Evolutionary conservation across 1,140 invertebrate genomes (phyloP), one percentile per base, ranked within the genome.

Genomic region (Drosophila arizonae): DNA sequence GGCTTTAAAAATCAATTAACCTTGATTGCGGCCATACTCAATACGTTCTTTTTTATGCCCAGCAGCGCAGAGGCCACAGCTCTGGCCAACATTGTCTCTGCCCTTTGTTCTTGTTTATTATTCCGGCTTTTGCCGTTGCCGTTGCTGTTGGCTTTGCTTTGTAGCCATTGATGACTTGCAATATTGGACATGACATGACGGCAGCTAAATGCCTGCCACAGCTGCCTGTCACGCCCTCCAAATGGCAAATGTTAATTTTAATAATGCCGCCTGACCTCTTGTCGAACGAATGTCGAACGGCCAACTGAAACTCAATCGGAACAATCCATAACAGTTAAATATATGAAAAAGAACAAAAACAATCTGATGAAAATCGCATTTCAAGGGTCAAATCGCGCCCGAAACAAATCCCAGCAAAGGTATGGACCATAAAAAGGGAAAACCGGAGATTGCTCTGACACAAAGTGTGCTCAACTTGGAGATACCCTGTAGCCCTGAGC

Each of bases 1-100:
- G 69, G 85, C 79, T 84, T 90, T 85, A 88, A 90, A 90, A 90
- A 90, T 90, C 88, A 90, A 90, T 90, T 90, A 90, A 90, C 88
- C 84, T 90, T 90, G 88, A 90, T 90, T 90, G 88, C 79, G 71
- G 84, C 58, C 72, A 61, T 74, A 55, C 66, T 58, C 51, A 36
- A 56, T 73, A 46, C 43, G 43, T 30, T 45, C 33, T 62, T 74
- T 65, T 61, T 71, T 52, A 54, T 68, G 55, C 30, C 33, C 48
- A 13, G 21, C 41, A 60, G 21, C 56, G 39, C 4, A 15, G 5
- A 45, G 57, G 41, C 33, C 51, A 46, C 67, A 63, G 41, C n/a
- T 46, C 46, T 48, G 15, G 30, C 33, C 30, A 43, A 56, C 52
- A 26, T 56, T 39, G 72, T 56, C 43, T 66, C 56, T 57, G 54